Base-by-base conservation (phyloP, 2,888 invertebrate genomes). In the Eupithecia centaureata region DNA sequence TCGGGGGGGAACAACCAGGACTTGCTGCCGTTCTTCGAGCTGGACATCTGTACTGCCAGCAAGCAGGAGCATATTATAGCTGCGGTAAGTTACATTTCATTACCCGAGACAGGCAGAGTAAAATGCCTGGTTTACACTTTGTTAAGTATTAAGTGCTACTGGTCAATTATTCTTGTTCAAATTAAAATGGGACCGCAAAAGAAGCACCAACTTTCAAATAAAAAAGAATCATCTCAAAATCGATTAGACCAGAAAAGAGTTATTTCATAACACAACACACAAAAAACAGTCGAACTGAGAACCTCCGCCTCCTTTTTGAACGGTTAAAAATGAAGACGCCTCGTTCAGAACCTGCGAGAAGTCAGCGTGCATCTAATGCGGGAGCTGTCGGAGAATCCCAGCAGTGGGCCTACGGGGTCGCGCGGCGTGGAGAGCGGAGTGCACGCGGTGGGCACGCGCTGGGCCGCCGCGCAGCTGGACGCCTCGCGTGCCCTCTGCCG, bases 31-130 rank as follows among this genome's bases (percentile, higher is more conserved):
- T 97, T 97, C 89, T 94, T 96, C 70, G 97, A 97, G 87, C 93
- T 96, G 15, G 97, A 97, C 86, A 96, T 96, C 51, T 97, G 97
- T 83, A 97, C 97, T 3, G 97, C 97, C 15, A 97, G 97, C 78
- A 97, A 97, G 79, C 97, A 97, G 86, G 97, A 97, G 80, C 97
- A 97, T 83, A 95, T 97, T 51, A 96, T 97, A 52, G 97, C 97
- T 10, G 97, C 97, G 84, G 96, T 96, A 77, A 90, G 94, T 81
- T 22, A 4, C 25, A 2, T 30, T n/a, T 30, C 3, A 8, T 47
- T 33, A 33, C 10, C n/a, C n/a, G n/a, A n/a, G n/a, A n/a, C n/a
- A n/a, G n/a, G n/a, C n/a, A n/a, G n/a, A n/a, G n/a, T n/a, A n/a
- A n/a, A n/a, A n/a, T n/a, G n/a, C n/a, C n/a, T n/a, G n/a, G n/a